Evolutionary conservation across 2,113 vertebrate genomes (phyloP).

Genomic region (Actenoides hombroni): DNA sequence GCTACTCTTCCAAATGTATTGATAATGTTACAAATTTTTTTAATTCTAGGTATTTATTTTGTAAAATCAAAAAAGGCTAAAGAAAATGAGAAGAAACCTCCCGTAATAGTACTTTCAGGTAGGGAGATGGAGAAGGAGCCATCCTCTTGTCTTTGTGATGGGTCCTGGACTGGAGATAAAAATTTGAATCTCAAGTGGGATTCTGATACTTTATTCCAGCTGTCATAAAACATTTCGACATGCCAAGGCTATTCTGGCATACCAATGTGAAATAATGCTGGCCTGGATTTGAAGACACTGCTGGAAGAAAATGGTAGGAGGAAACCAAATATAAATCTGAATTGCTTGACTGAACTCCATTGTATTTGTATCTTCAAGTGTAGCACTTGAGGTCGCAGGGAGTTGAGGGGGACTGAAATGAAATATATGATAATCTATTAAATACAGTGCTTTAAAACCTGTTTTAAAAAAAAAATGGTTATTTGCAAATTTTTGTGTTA

Average conservation of each 20-base stretch:
- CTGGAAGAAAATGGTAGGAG: slow-evolving; percentile 71
- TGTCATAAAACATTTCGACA: slow-evolving; percentile 83
- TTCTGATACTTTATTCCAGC: slow-evolving; percentile 77
- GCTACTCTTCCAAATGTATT: slow-evolving; percentile 19
- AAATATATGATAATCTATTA: slow-evolving; percentile 57
- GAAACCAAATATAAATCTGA: slow-evolving; percentile 77
- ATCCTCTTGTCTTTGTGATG: slow-evolving; percentile 62
- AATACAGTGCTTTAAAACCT: slow-evolving; percentile 38
- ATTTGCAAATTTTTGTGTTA: slow-evolving; percentile 29
- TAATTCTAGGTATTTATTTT: slow-evolving; percentile 58
- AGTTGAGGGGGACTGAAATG: slow-evolving; percentile 41
- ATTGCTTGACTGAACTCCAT: slow-evolving; percentile 68
- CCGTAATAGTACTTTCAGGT: slow-evolving; percentile 49
- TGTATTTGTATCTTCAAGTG: slow-evolving; percentile 63
- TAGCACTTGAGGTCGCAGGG: slow-evolving; percentile 44
- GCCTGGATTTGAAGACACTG: slow-evolving; percentile 67
- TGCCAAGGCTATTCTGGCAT: slow-evolving; percentile 73
- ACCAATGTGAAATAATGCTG: slow-evolving; percentile 71
- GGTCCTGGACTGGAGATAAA: slow-evolving; percentile 70
- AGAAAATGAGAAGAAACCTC: slow-evolving; percentile 62
- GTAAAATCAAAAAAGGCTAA: slow-evolving; percentile 54
- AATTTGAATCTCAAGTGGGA: slow-evolving; percentile 72
- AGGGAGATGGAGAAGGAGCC: slow-evolving; percentile 69
- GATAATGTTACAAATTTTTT: slow-evolving; percentile 32
- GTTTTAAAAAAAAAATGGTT: no score